These are phyloP conservation scores for Poecile montanus DNA, from an alignment of 2,797 vertebrate species.

Conservation along the genomic window DNA sequence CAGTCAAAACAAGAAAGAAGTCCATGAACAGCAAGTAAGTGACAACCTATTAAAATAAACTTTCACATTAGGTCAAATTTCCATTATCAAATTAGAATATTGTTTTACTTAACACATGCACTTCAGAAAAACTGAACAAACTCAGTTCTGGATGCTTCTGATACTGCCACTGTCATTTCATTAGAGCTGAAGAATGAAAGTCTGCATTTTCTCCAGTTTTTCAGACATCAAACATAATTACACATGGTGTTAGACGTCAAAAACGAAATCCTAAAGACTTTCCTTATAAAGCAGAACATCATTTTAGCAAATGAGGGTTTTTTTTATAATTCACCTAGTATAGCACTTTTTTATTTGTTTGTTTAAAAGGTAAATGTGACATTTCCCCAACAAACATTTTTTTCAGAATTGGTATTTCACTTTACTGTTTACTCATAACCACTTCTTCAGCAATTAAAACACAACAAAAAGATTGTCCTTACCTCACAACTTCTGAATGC, in stretches of 20 bases:
- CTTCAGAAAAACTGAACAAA: neutral
- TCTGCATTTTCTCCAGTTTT: neutral
- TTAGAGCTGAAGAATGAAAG: neutral
- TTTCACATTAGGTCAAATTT: neutral
- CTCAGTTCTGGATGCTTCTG: neutral
- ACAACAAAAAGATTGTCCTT: slow-evolving; percentile 1
- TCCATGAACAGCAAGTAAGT: neutral
- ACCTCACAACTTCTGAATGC: neutral
- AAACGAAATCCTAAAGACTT: neutral
- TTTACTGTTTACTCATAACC: neutral
- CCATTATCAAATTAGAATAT: neutral
- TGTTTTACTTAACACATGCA: neutral
- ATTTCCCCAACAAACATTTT: neutral
- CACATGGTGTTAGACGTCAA: neutral
- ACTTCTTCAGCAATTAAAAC: neutral
- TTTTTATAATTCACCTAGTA: neutral
- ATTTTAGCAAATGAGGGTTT: neutral
- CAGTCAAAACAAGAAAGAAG: neutral
- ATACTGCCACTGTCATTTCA: neutral
- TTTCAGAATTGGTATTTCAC: neutral
- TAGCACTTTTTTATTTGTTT: neutral
- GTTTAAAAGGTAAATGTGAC: neutral
- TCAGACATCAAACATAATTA: neutral
- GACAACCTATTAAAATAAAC: neutral
- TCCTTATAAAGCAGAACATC: neutral